Conservation (phyloP, 1,140 invertebrate species). For the Eriosoma lanigerum region DNA sequence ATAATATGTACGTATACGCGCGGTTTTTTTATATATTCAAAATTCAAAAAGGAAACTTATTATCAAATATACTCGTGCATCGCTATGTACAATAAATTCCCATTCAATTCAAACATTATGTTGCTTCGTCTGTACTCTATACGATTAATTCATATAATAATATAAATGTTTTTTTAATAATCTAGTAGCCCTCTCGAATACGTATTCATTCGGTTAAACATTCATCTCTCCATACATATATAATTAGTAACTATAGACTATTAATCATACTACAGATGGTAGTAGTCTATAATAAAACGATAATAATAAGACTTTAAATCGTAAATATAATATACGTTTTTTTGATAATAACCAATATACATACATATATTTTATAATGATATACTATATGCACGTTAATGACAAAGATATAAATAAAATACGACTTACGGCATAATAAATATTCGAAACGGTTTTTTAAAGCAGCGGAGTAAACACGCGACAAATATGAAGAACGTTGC, state of each 20-base stretch:
- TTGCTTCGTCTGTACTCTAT: not conserved
- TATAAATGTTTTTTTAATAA: slow-evolving; percentile 9
- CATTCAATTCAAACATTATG: not conserved
- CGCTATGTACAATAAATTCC: not conserved
- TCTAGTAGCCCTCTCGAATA: not conserved
- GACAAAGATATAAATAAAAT: not conserved
- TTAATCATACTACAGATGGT: not conserved
- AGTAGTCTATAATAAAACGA: slow-evolving; percentile 5
- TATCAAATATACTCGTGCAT: too few species aligned
- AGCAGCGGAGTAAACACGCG: not conserved
- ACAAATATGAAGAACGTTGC: not conserved
- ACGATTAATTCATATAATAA: not conserved
- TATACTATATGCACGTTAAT: not conserved
- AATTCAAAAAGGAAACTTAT: too few species aligned
- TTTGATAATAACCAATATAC: not conserved
- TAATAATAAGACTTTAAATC: not conserved
- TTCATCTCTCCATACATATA: not conserved
- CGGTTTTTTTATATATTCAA: too few species aligned
- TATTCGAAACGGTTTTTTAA: slow-evolving; percentile 8
- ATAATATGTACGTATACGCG: too few species aligned
- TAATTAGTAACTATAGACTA: not conserved
- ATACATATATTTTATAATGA: not conserved
- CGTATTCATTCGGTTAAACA: not conserved
- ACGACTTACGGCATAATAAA: slow-evolving; percentile 8
- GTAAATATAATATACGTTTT: not conserved